Evolutionary conservation across 2,888 invertebrate species (phyloP).

Genomic region (Hydropsyche betteni): DNA sequence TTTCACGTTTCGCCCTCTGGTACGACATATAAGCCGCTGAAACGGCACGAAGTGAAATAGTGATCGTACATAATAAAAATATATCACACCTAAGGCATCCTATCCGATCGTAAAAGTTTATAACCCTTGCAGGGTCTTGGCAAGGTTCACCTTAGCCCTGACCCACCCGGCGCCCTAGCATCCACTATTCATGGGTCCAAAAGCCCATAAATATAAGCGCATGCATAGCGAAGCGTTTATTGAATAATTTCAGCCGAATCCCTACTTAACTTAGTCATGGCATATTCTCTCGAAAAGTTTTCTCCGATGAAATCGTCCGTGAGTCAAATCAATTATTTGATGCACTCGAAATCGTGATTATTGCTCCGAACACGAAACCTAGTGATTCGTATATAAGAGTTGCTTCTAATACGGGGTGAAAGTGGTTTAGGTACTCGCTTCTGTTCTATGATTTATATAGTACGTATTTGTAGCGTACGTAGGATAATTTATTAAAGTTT

Average conservation of each 20-base stretch:
- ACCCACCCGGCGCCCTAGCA: slow-evolving; percentile 8
- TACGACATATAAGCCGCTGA: background rate
- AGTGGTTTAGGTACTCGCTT: too few species aligned
- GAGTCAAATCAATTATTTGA: too few species aligned
- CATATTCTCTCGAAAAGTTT: too few species aligned
- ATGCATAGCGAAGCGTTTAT: slow-evolving; percentile 9
- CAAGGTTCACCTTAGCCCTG: slow-evolving; percentile 26
- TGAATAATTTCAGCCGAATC: slow-evolving; percentile 26
- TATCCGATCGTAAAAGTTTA: slow-evolving; percentile 31
- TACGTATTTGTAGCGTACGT: too few species aligned
- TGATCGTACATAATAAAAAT: slow-evolving; percentile 24
- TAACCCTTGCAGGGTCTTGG: slow-evolving; percentile 12
- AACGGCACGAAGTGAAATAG: slow-evolving; percentile 6
- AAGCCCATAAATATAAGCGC: background rate
- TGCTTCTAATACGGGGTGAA: too few species aligned
- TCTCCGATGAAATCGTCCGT: too few species aligned
- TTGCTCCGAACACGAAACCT: too few species aligned
- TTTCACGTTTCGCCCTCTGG: background rate
- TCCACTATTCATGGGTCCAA: slow-evolving; percentile 12
- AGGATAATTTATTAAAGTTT: too few species aligned
- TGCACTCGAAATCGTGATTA: too few species aligned
- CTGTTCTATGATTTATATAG: too few species aligned
- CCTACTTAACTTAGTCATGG: background rate
- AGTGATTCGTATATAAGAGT: too few species aligned
- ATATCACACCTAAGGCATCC: slow-evolving; percentile 20